Conservation (phyloP, 2,888 invertebrate species). For the Agriopis aurantiaria region DNA sequence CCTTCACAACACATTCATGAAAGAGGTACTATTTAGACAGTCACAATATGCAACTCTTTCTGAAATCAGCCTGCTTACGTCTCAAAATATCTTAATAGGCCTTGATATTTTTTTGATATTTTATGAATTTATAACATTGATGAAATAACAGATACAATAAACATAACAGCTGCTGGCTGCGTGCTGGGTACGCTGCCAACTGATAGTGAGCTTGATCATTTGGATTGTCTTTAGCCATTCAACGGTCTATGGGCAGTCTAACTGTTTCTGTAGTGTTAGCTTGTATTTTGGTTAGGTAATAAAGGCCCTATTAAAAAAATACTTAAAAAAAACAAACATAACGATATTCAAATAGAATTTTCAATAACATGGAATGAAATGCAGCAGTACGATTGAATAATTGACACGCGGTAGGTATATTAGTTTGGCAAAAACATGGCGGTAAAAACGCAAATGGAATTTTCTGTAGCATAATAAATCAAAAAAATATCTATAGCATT, state of each 20-base stretch:
- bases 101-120: not conserved
- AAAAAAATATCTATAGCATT: constrained; percentile 19
- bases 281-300: no score
- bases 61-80: not conserved
- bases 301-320: no score
- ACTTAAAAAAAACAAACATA: not conserved
- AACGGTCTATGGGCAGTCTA: no score
- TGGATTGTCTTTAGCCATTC: no score
- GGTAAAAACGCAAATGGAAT: constrained; percentile 31
- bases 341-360: not conserved
- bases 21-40: not conserved
- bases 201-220: no score
- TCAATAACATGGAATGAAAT: constrained; percentile 13
- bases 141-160: not conserved
- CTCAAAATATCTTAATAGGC: no score
- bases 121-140: not conserved
- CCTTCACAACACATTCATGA: constrained; percentile 35
- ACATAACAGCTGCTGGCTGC: no score
- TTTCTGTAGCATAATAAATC: constrained; percentile 30
- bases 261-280: no score
- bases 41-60: not conserved
- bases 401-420: constrained; percentile 19
- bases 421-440: constrained; percentile 25
- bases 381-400: constrained; percentile 22
- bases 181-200: no score